Conservation (phyloP, 2,797 vertebrate species). For the Coendou prehensilis region DNA sequence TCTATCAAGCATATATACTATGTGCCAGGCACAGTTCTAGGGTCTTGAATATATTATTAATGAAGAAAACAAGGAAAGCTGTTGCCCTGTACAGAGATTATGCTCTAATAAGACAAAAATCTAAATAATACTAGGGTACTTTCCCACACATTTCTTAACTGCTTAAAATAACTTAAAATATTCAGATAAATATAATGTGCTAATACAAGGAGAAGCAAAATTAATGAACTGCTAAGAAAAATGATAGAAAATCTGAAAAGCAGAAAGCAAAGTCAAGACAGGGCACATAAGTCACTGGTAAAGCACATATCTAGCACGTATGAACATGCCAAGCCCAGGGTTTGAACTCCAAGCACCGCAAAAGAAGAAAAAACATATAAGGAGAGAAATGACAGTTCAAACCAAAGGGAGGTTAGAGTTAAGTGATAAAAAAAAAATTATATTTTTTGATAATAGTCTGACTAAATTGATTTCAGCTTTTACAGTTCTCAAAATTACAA, state of each 20-base stretch:
- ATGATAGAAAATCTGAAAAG: conserved; percentile 10
- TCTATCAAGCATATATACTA: conserved; percentile 47
- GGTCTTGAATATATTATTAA: conserved; percentile 10
- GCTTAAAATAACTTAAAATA: conserved; percentile 55
- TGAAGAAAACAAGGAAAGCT: conserved; percentile 55
- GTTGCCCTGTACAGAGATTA: neutral
- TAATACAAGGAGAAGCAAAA: conserved; percentile 39
- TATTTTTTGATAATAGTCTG: neutral
- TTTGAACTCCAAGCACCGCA: neutral
- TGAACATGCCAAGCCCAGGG: neutral
- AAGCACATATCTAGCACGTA: neutral
- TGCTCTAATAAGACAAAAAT: conserved; percentile 47
- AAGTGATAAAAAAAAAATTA: neutral
- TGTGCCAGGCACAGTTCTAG: neutral
- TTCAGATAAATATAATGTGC: conserved; percentile 42
- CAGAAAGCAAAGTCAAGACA: neutral
- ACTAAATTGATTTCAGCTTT: conserved; percentile 18
- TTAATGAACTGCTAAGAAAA: neutral
- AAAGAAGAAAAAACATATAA: neutral
- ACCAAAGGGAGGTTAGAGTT: neutral
- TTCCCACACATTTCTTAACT: conserved; percentile 38
- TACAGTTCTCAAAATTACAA: conserved; percentile 2
- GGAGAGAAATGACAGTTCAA: neutral
- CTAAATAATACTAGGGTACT: conserved; percentile 12
- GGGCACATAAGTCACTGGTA: neutral